Evolutionary conservation across 2,888 invertebrate genomes (phyloP).

Genomic region (Melieria picta): DNA sequence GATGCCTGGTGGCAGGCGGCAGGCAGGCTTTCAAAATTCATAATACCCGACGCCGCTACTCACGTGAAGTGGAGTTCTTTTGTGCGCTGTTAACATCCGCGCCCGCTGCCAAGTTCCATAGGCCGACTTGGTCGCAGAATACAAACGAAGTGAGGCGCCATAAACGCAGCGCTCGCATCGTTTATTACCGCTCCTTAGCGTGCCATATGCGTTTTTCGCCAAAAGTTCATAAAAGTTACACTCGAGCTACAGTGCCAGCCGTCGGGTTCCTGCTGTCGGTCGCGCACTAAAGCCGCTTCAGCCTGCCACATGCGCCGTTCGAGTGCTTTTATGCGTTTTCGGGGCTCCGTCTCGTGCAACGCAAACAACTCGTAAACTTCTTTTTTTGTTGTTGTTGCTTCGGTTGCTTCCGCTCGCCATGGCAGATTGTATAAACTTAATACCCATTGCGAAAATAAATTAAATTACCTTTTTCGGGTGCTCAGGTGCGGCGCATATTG

Average conservation of each 20-base stretch:
- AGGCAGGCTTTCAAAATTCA: neutral
- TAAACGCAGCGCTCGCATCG: neutral
- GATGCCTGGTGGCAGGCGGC: neutral
- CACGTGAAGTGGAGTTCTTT: neutral
- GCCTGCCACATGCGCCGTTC: neutral
- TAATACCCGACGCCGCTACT: neutral
- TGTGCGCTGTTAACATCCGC: neutral
- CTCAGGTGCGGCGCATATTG: conserved; percentile 2
- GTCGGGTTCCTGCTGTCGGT: neutral
- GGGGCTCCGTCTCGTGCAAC: neutral
- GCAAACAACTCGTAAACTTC: conserved; percentile 2
- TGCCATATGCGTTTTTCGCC: conserved; percentile 3
- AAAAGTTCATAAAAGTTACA: conserved; percentile 5
- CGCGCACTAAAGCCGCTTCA: neutral
- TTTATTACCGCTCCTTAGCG: neutral
- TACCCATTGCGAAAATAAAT: conserved; percentile 7
- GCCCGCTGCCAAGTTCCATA: neutral
- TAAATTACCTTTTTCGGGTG: conserved; percentile 3
- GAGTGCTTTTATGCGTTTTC: neutral
- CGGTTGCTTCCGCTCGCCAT: neutral
- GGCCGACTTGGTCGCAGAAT: neutral
- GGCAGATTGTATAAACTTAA: neutral
- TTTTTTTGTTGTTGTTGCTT: neutral
- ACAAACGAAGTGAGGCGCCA: neutral
- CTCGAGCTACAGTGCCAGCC: neutral